Conservation (phyloP, 2,888 invertebrate genomes). For the Anoplius nigerrimus region DNA sequence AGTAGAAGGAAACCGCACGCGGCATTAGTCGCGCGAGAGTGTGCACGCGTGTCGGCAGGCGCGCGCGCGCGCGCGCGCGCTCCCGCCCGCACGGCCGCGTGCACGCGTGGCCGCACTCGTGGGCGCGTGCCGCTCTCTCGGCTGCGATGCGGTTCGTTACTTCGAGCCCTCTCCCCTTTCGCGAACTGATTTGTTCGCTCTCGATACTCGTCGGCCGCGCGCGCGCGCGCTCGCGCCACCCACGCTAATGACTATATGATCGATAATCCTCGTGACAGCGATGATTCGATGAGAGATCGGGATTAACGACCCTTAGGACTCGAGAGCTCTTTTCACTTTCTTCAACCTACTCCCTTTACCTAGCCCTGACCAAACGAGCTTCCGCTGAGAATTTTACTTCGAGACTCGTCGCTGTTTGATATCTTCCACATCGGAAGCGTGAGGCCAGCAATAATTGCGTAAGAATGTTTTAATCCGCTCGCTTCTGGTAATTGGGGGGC, state of each 20-base stretch:
- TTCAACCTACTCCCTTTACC: no score
- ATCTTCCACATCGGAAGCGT: no score
- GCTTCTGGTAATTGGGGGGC: no score
- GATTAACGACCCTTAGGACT: no score
- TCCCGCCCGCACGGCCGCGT: no score
- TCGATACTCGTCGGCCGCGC: neutral
- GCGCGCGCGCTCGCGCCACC: no score
- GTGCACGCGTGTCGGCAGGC: neutral
- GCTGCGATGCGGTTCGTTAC: slow-evolving; percentile 1
- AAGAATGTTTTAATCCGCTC: no score
- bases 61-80: neutral
- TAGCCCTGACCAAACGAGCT: no score
- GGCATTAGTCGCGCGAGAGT: neutral
- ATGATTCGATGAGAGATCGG: neutral
- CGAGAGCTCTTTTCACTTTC: no score
- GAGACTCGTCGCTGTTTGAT: no score
- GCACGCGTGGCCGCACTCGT: neutral
- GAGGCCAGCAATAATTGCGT: no score
- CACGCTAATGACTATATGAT: slow-evolving; percentile 4
- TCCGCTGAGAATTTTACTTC: no score
- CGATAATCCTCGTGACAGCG: neutral
- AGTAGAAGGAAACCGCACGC: slow-evolving; percentile 17
- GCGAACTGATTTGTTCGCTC: slow-evolving; percentile 12
- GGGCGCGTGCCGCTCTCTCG: slow-evolving; percentile 3
- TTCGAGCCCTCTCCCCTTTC: slow-evolving; percentile 20